Base-by-base conservation (phyloP, 2,888 invertebrate genomes). In the Rhamphomyia laevipes region DNA sequence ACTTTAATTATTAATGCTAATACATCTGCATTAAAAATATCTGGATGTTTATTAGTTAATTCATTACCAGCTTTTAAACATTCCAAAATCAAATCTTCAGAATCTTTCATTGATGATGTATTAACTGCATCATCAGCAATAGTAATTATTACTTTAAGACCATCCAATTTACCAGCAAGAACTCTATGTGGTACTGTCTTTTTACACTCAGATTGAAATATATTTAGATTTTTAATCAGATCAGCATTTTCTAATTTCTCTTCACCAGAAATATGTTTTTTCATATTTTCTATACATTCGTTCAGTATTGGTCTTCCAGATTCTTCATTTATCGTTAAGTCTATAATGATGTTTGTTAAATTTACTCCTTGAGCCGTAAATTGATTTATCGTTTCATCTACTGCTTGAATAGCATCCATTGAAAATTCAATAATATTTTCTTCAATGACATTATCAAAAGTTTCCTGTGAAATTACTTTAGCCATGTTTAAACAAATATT, bases 341-440 rank as follows among this genome's bases (percentile, higher is more conserved):
- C 81, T 63, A 82, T 84, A 33, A 90, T 81, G 43, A 92, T 86
- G 60, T 87, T 83, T 42, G 78, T 78, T 51, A 92, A 72, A 68
- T 89, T 84, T 16, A 91, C 82, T 57, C 88, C 90, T 77, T 90
- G 90, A 9, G 87, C 81, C 64, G 84, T 79, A 64, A 89, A 88
- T 65, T 90, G 88, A 57, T 82, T 78, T 40, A 87, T 73, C 21
- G 93, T 87, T 64, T 92, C 93, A 59, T 80, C 73, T 45, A 90
- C 76, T 11, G 93, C 92, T 59, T 92, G 92, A 47, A 82, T 77
- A 0, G 81, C 76, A 38, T 74, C 71, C 86, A 93, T 84, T 3
- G 81, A 82, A 66, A 93, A 87, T 59, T 89, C 86, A 33, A 84
- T 76, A 42, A 91, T 84, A 73, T 92, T 92, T 67, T 93, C 92